phyloP scores from a whole-genome alignment of 2,113 vertebrate genomes.

The Hypanus sabinus region DNA sequence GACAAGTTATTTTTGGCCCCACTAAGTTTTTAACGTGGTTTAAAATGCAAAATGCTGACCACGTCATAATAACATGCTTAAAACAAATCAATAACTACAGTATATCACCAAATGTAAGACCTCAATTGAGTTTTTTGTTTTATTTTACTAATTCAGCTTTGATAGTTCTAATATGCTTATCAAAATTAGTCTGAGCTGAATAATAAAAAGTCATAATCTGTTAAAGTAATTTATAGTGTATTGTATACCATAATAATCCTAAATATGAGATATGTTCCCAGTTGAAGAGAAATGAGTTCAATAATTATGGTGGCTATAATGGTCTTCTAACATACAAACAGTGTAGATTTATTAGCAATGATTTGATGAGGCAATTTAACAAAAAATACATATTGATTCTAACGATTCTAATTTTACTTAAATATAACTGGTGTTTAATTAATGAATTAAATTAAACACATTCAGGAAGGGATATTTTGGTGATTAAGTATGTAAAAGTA shows the following conservation, averaged over 20 bases:
- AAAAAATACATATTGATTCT: constrained; percentile 31
- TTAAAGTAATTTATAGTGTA: constrained; percentile 28
- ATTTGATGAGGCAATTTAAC: constrained; percentile 65
- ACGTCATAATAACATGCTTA: background rate
- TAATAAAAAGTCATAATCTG: constrained; percentile 9
- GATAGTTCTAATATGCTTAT: background rate
- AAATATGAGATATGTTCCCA: constrained; percentile 58
- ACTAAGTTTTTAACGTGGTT: background rate
- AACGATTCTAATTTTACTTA: constrained; percentile 21
- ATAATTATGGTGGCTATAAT: constrained; percentile 81
- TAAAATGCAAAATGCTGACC: constrained; percentile 19
- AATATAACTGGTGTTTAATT: background rate
- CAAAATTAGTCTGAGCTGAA: constrained; percentile 26
- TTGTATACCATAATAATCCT: background rate
- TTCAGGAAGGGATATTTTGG: background rate
- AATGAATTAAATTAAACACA: background rate
- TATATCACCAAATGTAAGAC: background rate
- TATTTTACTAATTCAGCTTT: constrained; percentile 9
- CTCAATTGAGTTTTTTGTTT: constrained; percentile 34
- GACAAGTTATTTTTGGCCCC: background rate
- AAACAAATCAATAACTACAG: constrained; percentile 22
- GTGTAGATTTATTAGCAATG: constrained; percentile 84
- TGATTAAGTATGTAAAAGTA: background rate
- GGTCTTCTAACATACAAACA: constrained; percentile 75
- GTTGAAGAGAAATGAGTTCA: constrained; percentile 82